Base-by-base conservation (phyloP, 2,797 vertebrate genomes). In the Clarias fuscus region DNA sequence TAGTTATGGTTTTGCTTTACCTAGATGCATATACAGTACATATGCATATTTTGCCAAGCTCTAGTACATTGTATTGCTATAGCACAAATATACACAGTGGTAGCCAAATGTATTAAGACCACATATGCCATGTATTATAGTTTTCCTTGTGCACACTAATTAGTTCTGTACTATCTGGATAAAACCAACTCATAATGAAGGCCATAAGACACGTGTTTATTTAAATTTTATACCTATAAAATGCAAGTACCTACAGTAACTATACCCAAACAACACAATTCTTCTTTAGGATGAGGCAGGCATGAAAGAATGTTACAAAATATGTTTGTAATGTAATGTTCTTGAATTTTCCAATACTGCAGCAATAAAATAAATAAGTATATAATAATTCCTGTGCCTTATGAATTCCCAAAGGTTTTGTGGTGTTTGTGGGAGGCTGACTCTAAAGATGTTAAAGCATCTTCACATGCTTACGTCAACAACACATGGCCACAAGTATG, bases 321-420 rank as follows among this genome's bases (percentile, higher is more conserved):
- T 22, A 59, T 64, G 59, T 64, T 64, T 43, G 22, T 80, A n/a
- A 80, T 80, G 20, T 24, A 24, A 3, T 79, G 62, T 22, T 24
- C 3, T 64, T 24, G 37, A 64, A 48, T 82, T 67, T 81, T 48
- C 62, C 58, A 65, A 43, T 17, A 81, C 37, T 53, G 8, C 40
- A 53, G 40, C 24, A 82, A 30, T 82, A 82, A 82, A 67, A 53
- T 82, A 82, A 48, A 53, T 30, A 67, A 82, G 24, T 53, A 67
- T 15, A 67, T 59, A 67, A 81, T 27, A 27, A 67, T 82, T 30
- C 2, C 24, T 53, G 14, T 48, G 65, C 53, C 24, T 30, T 53
- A 65, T 43, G 20, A 65, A 18, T 81, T 81, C 61, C 62, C 61
- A 18, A 81, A 65, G 37, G 62, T 10, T 67, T 27, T 82, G 79